Evolutionary conservation across 2,113 vertebrate species (phyloP), one percentile per base, ranked within the genome.

Genomic region (Atractosteus spatula): DNA sequence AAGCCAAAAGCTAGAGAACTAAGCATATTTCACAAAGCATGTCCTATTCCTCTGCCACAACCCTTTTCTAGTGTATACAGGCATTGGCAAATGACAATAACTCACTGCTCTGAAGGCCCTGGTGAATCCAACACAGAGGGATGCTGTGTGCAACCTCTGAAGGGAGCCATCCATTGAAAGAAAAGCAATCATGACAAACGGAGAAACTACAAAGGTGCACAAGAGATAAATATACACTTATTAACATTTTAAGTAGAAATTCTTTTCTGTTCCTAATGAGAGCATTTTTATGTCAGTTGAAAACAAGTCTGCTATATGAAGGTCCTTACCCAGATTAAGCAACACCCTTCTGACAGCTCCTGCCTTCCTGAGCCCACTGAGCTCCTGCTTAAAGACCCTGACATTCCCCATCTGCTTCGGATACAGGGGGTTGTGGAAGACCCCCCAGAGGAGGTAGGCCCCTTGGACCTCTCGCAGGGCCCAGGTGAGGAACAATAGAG

Each of bases 71-170:
- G 47, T 51, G 47, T 2, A 51, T 51, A 51, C 47, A 29, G 47
- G 47, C 47, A 51, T 29, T 29, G 29, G 29, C 29, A 29, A 29
- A 29, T 3, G 8, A 41, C 54, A 57, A 2, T 1, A 73, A 78
- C 78, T 93, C 93, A 99, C 97, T 93, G 92, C 93, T 92, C 97
- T 93, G 80, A 96, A 99, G 71, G 96, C 96, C 89, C 97, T 91
- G 47, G 95, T 95, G 85, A 98, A 94, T 85, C 97, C 97, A 83
- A 97, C 87, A 79, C 92, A 93, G 81, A 96, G 88, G 74, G 94
- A 94, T 64, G 89, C 81, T 0, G 89, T 96, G 83, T 95, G 93
- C 8, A 93, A 89, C 55, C 80, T 82, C 72, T 94, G 88, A 68
- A 99, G 88, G 0, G 95, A 95, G 72, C 55, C 87, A 80, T 99